Evolutionary conservation across 2,113 vertebrate genomes (phyloP).

Genomic region (Aythya baeri): DNA sequence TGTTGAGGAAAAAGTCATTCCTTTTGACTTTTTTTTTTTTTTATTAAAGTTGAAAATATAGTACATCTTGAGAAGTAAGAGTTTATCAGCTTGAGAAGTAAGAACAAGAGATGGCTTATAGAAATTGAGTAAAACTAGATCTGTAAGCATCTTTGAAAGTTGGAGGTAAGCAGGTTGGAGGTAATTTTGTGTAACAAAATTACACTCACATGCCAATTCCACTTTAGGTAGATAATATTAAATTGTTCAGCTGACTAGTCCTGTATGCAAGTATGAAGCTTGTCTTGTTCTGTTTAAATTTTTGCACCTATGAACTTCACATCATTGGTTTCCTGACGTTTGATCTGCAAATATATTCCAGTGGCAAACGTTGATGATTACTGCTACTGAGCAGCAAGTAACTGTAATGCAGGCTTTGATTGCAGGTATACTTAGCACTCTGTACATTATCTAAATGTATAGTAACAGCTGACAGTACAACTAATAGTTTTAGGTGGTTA

Average conservation of each 20-base stretch:
- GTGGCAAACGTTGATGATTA: slow-evolving; percentile 17
- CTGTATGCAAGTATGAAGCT: background rate
- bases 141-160: background rate
- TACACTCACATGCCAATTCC: background rate
- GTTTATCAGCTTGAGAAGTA: background rate
- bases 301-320: background rate
- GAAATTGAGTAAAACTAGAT: no score
- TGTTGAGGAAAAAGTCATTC: background rate
- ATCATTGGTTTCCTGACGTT: slow-evolving; percentile 32
- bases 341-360: slow-evolving; percentile 59
- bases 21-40: background rate
- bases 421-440: background rate
- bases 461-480: background rate
- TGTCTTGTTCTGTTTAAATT: background rate
- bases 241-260: background rate
- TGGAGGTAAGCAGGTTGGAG: background rate
- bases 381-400: slow-evolving; percentile 14
- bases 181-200: background rate
- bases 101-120: background rate
- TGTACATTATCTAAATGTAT: background rate
- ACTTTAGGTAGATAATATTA: background rate
- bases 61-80: background rate
- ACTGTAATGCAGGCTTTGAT: background rate
- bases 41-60: background rate
- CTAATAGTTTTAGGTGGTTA: no score